Conservation (phyloP, 2,797 vertebrate species). For the Octomys mimax region DNA sequence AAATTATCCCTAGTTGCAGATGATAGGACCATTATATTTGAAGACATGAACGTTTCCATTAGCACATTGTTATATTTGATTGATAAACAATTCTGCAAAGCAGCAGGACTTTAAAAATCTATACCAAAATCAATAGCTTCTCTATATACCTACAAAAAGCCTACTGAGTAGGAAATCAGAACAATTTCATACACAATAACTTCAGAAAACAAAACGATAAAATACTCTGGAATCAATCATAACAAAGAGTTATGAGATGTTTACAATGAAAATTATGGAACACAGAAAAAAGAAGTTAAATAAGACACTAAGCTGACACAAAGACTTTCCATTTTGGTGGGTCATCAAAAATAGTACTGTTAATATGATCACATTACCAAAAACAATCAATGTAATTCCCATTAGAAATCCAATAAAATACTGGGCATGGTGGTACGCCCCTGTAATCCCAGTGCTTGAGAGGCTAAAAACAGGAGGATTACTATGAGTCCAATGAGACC, state of each 20-base stretch:
- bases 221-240: not conserved
- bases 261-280: not conserved
- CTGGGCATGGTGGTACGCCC: too few relatives aligned
- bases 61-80: not conserved
- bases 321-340: not conserved
- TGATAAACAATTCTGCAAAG: not conserved
- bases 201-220: not conserved
- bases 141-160: not conserved
- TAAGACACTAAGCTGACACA: not conserved
- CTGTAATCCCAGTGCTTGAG: too few relatives aligned
- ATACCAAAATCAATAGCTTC: not conserved
- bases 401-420: not conserved
- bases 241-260: not conserved
- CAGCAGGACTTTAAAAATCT: not conserved
- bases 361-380: not conserved
- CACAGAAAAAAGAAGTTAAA: not conserved
- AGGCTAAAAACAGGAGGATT: too few relatives aligned
- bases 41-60: not conserved
- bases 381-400: not conserved
- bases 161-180: not conserved
- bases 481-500: too few relatives aligned
- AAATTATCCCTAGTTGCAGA: not conserved
- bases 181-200: not conserved
- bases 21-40: not conserved
- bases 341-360: not conserved